Percentiles rank a stretch among this genome's conserved stretches.
Conservation (phyloP, 2,888 invertebrate genomes). For the Pseudoips prasinana region DNA sequence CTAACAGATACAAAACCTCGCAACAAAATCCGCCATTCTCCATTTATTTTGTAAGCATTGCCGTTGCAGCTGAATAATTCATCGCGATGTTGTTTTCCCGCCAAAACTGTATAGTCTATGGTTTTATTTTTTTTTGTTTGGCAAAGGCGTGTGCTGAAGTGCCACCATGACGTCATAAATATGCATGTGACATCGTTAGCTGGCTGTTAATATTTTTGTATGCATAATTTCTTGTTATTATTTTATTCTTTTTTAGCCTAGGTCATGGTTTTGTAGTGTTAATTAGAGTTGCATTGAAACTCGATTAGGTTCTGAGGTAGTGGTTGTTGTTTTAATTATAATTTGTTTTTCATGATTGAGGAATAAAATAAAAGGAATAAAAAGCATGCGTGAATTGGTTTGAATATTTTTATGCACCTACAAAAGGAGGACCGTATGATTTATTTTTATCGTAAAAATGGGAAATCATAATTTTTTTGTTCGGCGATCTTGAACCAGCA, state of each 20-base stretch:
- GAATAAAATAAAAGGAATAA: too few relatives aligned
- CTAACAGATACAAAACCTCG: too few relatives aligned
- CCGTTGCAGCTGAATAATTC: constrained; percentile 58
- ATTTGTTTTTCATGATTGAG: too few relatives aligned
- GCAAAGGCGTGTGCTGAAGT: constrained; percentile 31
- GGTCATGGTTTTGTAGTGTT: constrained; percentile 26
- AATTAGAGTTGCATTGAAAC: too few relatives aligned
- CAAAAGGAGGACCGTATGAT: too few relatives aligned
- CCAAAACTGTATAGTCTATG: constrained; percentile 24
- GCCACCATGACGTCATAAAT: constrained; percentile 40
- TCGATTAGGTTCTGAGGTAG: too few relatives aligned
- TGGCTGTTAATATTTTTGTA: constrained; percentile 47
- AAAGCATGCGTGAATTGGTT: too few relatives aligned
- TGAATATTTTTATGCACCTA: too few relatives aligned
- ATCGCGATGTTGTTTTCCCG: constrained; percentile 42
- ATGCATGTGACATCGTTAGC: constrained; percentile 50
- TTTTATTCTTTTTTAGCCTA: constrained; percentile 19
- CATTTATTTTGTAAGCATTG: constrained; percentile 71
- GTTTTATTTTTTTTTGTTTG: constrained; percentile 37
- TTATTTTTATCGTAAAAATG: too few relatives aligned
- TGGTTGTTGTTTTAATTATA: too few relatives aligned
- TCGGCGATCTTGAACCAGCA: too few relatives aligned
- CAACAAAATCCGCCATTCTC: constrained; percentile 27
- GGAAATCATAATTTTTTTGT: too few relatives aligned
- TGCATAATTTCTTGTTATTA: constrained; percentile 37